Evolutionary conservation across 2,888 invertebrate species (phyloP).

Genomic region (Muschampia plurimacula): DNA sequence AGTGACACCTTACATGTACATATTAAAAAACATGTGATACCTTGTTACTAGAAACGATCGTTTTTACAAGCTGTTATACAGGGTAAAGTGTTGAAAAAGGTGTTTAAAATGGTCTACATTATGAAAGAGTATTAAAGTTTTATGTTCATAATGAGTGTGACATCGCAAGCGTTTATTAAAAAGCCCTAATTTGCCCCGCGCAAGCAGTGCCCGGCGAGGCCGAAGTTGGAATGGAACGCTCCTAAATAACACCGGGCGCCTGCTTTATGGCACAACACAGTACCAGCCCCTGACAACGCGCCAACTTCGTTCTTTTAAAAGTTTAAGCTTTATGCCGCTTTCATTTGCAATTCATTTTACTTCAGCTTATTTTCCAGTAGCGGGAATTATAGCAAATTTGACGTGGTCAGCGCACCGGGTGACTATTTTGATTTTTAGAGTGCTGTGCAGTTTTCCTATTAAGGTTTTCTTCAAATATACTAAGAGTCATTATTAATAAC

Average conservation of each 20-base stretch:
- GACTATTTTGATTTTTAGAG: too few relatives aligned
- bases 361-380: background rate
- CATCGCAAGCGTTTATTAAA: constrained; percentile 33
- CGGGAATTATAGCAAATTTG: background rate
- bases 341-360: constrained; percentile 11
- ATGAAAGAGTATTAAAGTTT: constrained; percentile 13
- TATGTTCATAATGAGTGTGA: constrained; percentile 30
- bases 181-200: constrained; percentile 55
- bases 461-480: too few relatives aligned
- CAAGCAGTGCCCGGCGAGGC: constrained; percentile 48
- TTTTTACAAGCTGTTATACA: constrained; percentile 1
- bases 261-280: constrained; percentile 67
- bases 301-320: constrained; percentile 53
- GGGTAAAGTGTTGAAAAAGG: background rate
- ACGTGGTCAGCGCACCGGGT: background rate
- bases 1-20: background rate
- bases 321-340: constrained; percentile 31
- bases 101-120: constrained; percentile 19
- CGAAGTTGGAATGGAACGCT: constrained; percentile 64
- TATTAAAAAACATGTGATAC: constrained; percentile 13
- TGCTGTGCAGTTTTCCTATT: too few relatives aligned
- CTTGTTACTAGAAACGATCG: constrained; percentile 6
- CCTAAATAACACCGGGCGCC: constrained; percentile 74
- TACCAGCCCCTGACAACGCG: constrained; percentile 57
- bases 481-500: too few relatives aligned